Evolutionary conservation across 2,113 vertebrate genomes (phyloP), one percentile per base, ranked within the genome.

Genomic region (Chauna torquata): DNA sequence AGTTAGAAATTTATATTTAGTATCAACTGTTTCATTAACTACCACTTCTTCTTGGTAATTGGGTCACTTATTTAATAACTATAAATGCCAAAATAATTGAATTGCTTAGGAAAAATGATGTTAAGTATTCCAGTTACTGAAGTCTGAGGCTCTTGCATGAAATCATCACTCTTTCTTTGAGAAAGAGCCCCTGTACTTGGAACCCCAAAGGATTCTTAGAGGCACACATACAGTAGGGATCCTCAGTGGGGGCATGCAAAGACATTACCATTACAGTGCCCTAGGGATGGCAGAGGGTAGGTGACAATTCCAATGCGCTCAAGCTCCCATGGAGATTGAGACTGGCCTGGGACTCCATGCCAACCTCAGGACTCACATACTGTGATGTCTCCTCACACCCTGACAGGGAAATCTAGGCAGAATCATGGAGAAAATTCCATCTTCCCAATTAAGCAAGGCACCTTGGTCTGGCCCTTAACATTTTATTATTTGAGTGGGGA

Each of bases 51-150:
- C 64, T 70, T 91, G 25, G 50, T 88, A 96, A 90, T 23, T 92
- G 75, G n/a, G 77, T 78, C 82, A 90, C 84, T 94, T 87, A 28
- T 52, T 91, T 40, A 88, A 79, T 34, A 86, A 87, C 52, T 85
- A 71, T 47, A 76, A 64, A 68, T 82, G 52, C 19, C 52, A 45
- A 90, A 95, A 91, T 65, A 81, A 90, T 79, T 42, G 7, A 79
- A 86, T 47, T 0, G 6, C 49, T 71, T 57, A 13, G 20, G 47
- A 71, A 93, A 86, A 86, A 75, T 47, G 2, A 78, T 75, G 36
- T 19, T 64, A 47, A 88, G 93, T 80, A 86, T 78, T 55, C 42
- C 47, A 68, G 18, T 47, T 75, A 71, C 12, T 79, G 34, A 84
- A 47, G 18, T 34, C 17, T 76, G 44, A 96, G 6, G 12, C 34